Conservation (phyloP, 2,888 invertebrate species). For the Agrypnus murinus region DNA sequence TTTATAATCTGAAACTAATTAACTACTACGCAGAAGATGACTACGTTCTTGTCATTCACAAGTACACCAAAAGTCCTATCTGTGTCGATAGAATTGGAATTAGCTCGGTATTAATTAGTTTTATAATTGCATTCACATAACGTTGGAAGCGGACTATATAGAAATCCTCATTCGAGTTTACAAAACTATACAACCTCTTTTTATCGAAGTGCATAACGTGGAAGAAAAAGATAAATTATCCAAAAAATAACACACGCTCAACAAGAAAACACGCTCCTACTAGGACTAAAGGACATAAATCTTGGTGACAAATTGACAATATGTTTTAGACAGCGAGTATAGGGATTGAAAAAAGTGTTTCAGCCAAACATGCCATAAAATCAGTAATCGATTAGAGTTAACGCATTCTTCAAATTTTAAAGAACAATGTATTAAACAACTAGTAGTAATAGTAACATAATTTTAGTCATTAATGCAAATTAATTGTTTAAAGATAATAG, state of each 20-base stretch:
- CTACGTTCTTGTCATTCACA: too few species aligned
- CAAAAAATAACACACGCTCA: slow-evolving; percentile 64
- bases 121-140: neutral
- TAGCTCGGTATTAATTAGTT: neutral
- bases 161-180: slow-evolving; percentile 20
- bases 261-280: slow-evolving; percentile 45
- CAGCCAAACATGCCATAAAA: slow-evolving; percentile 39
- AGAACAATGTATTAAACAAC: neutral
- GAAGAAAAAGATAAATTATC: slow-evolving; percentile 68
- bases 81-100: too few species aligned
- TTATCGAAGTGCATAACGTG: slow-evolving; percentile 63
- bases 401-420: slow-evolving; percentile 3
- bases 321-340: slow-evolving; percentile 63
- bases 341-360: slow-evolving; percentile 52
- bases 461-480: too few species aligned
- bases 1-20: too few species aligned
- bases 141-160: neutral
- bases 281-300: slow-evolving; percentile 65
- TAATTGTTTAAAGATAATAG: too few species aligned
- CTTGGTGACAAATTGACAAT: slow-evolving; percentile 68
- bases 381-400: slow-evolving; percentile 36
- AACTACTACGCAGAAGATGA: too few species aligned
- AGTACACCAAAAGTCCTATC: too few species aligned
- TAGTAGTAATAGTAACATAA: too few species aligned
- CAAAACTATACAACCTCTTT: slow-evolving; percentile 14